A percentile compares a stretch with the other conserved stretches of the same genome.
phyloP scores from a whole-genome alignment of 2,797 vertebrate species.

The Microhierax caerulescens region DNA sequence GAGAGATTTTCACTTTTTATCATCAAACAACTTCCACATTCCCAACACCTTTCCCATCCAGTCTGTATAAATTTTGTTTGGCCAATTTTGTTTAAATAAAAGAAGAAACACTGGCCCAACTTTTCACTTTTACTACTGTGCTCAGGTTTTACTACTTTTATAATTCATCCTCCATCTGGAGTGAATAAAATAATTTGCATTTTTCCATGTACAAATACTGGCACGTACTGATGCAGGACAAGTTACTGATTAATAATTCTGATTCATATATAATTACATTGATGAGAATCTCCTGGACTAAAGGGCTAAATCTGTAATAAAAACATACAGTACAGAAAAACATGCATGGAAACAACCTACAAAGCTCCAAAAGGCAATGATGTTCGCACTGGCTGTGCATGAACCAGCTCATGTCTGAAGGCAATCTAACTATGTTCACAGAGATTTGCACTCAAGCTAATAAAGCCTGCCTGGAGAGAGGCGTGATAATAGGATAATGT shows the following conservation, averaged over 20 bases:
- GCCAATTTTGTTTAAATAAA: not conserved
- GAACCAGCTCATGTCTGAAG: not conserved
- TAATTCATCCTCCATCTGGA: not conserved
- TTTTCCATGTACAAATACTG: not conserved
- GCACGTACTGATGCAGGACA: not conserved
- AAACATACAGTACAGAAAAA: not conserved
- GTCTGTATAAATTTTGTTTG: not conserved
- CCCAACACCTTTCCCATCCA: not conserved
- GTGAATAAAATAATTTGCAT: not conserved
- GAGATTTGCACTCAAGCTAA: not conserved
- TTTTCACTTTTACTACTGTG: not conserved
- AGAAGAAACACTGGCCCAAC: not conserved
- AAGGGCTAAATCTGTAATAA: not conserved
- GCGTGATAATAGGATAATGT: not conserved
- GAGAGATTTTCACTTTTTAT: not conserved
- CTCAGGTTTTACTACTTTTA: not conserved
- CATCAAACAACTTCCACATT: not conserved
- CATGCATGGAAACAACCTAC: not conserved
- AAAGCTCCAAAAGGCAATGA: not conserved
- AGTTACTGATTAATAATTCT: not conserved
- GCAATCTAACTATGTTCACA: not conserved
- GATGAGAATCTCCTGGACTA: not conserved
- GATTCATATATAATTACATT: not conserved
- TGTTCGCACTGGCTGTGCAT: not conserved
- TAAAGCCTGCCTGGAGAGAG: not conserved